These are phyloP conservation scores for Trachelus troglodyta DNA, from an alignment of 2,888 invertebrate species.

Conservation along the genomic window DNA sequence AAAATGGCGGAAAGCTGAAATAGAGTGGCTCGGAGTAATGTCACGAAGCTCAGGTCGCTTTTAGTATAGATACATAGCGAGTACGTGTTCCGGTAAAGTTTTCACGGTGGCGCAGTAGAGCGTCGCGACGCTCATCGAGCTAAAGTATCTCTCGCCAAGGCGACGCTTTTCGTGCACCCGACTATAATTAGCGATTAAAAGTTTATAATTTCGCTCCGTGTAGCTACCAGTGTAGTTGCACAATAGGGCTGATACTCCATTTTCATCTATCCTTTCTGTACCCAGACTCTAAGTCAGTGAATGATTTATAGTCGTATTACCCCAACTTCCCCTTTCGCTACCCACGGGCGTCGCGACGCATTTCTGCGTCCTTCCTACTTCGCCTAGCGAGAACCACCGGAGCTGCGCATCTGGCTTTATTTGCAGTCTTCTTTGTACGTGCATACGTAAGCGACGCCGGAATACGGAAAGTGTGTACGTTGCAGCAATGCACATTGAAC, in stretches of 20 bases:
- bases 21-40: not conserved
- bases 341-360: not conserved
- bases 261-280: not conserved
- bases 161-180: not conserved
- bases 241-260: not conserved
- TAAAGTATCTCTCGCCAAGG: conserved; percentile 11
- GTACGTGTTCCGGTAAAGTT: not conserved
- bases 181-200: conserved; percentile 52
- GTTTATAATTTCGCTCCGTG: conserved; percentile 26
- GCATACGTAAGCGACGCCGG: not conserved
- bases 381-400: not conserved
- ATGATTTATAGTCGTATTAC: not conserved
- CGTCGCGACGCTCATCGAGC: conserved; percentile 10
- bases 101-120: not conserved
- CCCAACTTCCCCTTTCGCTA: too few species aligned
- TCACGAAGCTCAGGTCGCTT: not conserved
- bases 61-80: not conserved
- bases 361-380: too few species aligned
- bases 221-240: too few species aligned
- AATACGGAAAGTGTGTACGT: not conserved
- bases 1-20: not conserved
- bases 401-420: not conserved
- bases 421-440: not conserved
- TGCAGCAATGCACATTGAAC: not conserved
- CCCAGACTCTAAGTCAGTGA: too few species aligned